Evolutionary conservation across 2,797 vertebrate genomes (phyloP).

Genomic region (Pseudochaenichthys georgianus): DNA sequence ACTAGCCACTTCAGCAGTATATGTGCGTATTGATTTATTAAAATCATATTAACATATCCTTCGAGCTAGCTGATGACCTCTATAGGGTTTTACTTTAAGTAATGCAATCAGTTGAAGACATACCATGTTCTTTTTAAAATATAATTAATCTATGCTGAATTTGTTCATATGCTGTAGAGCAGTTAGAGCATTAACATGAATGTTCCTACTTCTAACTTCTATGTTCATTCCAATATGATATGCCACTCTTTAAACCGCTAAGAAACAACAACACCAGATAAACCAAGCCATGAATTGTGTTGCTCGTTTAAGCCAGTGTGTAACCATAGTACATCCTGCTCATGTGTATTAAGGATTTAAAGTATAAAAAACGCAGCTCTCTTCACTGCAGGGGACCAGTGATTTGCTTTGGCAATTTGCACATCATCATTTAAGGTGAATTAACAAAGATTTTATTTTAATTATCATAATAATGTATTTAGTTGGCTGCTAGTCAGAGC

Average conservation of each 20-base stretch:
- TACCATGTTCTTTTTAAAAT: neutral
- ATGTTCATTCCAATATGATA: neutral
- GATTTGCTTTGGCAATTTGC: slow-evolving; percentile 27
- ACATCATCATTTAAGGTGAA: slow-evolving; percentile 35
- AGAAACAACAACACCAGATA: neutral
- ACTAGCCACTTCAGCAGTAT: neutral
- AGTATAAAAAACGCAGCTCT: neutral
- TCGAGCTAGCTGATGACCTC: neutral
- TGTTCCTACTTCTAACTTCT: neutral
- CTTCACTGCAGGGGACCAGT: slow-evolving; percentile 1
- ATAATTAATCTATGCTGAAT: neutral
- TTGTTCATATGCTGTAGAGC: neutral
- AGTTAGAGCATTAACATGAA: neutral
- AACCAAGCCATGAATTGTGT: neutral
- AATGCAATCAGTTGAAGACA: slow-evolving; percentile 5
- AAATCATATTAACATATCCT: neutral
- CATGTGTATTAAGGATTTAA: slow-evolving; percentile 7
- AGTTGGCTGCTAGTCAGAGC: slow-evolving; percentile 22
- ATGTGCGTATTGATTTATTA: too few relatives aligned
- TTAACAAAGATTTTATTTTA: slow-evolving; percentile 37
- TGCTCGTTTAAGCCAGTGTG: neutral
- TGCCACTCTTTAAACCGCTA: neutral
- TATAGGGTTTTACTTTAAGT: neutral
- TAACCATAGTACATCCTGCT: slow-evolving; percentile 1
- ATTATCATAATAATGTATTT: slow-evolving; percentile 39